Evolutionary conservation across 1,140 invertebrate species (phyloP), one percentile per base, ranked within the genome.

Genomic region (Aphelenchoides besseyi): DNA sequence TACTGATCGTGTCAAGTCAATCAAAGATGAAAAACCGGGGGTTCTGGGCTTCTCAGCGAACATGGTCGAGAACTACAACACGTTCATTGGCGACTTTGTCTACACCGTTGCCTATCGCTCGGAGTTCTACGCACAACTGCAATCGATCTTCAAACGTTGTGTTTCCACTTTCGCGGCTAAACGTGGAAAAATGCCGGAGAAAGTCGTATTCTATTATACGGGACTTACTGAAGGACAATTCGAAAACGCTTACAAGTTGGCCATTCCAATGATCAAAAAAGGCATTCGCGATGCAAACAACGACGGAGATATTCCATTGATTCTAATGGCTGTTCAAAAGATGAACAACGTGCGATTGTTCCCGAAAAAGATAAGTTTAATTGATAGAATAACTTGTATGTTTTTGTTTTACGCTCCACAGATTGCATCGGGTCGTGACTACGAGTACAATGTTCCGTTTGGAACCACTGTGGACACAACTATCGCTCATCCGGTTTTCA

Each of bases 241-340:
- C 26, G 32, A 66, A 18, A 29, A 66, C 32, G 1, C 12, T 3
- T 35, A 18, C 16, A 66, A 66, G 63, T 32, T 66, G 16, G 16
- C 16, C 32, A 33, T 66, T 18, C 63, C 63, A 1, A 18, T 66
- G 63, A 37, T 66, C n/a, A 29, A 66, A 8, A 12, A n/a, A 1
- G 63, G 63, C 2, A 66, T 66, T 53, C 63, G 63, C 16, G 41
- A 66, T 23, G 63, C 12, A 26, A 66, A 66, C 63, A 66, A 66
- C 59, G 59, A 61, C 59, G 59, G 2, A n/a, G 59, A 61, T n/a
- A 61, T 66, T 32, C 16, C 16, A 33, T 33, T 66, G 0, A n/a
- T 23, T 37, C 32, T 66, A 12, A 23, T 66, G 1, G 30, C 32
- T 16, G 63, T 35, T 12, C 16, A 66, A 16, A 66, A 66, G 28